Conservation (phyloP, 2,797 vertebrate species). For the Dendrocincla fuliginosa region DNA sequence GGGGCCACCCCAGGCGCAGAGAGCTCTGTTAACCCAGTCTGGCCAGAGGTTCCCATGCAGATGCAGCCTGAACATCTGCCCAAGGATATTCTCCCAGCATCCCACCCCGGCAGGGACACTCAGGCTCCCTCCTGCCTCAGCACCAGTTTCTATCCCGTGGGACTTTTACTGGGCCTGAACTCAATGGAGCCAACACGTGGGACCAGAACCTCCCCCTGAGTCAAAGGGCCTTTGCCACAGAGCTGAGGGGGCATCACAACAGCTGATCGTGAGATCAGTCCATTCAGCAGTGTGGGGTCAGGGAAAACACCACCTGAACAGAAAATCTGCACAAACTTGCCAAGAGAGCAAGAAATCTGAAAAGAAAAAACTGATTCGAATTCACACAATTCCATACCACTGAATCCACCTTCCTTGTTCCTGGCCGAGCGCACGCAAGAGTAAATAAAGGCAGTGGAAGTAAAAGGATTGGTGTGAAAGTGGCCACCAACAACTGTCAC, state of each 20-base stretch:
- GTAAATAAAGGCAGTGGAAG: background rate
- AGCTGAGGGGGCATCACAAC: background rate
- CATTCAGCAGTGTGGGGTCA: fast-evolving
- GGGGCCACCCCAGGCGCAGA: fast-evolving
- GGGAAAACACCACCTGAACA: background rate
- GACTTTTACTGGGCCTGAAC: background rate
- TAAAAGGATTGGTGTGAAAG: background rate
- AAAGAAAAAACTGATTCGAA: background rate
- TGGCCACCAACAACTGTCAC: background rate
- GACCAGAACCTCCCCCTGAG: background rate
- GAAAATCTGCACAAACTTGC: background rate
- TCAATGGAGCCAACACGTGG: fast-evolving
- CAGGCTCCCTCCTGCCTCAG: fast-evolving
- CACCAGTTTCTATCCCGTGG: fast-evolving
- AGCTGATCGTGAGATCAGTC: background rate
- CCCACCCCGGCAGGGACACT: background rate
- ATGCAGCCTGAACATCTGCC: fast-evolving
- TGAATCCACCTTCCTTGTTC: background rate
- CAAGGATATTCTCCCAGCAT: background rate
- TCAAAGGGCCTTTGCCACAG: background rate
- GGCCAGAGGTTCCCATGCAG: fast-evolving
- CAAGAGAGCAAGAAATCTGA: background rate
- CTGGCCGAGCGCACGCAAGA: fast-evolving
- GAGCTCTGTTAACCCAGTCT: background rate
- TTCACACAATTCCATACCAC: fast-evolving